Evolutionary conservation across 2,113 vertebrate species (phyloP), one percentile per base, ranked within the genome.

Genomic region (Odocoileus virginianus): DNA sequence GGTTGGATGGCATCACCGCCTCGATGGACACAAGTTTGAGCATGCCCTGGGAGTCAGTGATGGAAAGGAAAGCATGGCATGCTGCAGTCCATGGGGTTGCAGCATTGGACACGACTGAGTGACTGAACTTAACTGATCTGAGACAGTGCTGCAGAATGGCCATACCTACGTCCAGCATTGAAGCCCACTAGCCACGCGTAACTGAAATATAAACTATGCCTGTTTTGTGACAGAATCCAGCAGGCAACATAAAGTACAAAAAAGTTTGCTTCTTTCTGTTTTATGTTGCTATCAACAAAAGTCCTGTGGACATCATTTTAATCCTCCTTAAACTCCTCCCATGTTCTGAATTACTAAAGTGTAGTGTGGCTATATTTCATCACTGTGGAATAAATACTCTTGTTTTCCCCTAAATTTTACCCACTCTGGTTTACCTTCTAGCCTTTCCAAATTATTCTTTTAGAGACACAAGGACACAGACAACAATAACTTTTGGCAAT

Each of bases 81-180:
- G n/a, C 67, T 6, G n/a, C n/a, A 40, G n/a, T 71, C 19, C 67
- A 12, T 21, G 5, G 67, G 10, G 5, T 71, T 5, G 0, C 17
- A 40, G 10, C 12, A 1, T 71, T 0, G 2, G n/a, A 71, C 9
- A 40, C 0, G 0, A 40, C 10, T 71, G 67, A 71, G 67, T 23
- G 67, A 40, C 67, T 6, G n/a, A 71, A 71, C 19, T 71, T 5
- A 71, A 71, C 2, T 71, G 67, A 71, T 40, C 17, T 88, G 57
- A 91, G 28, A 21, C 9, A 87, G 13, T 19, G 36, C 17, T 21
- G 6, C 30, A 58, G n/a, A 90, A 58, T 54, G 40, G 23, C 25
- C 16, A 11, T 17, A 76, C 55, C 4, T 3, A 7, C 3, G 6
- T 0, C 36, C 40, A 45, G 25, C 12, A 11, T 61, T 93, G 27